These are phyloP conservation scores for Iselma pallidipennis DNA, from an alignment of 2,888 invertebrate species.

Conservation along the genomic window DNA sequence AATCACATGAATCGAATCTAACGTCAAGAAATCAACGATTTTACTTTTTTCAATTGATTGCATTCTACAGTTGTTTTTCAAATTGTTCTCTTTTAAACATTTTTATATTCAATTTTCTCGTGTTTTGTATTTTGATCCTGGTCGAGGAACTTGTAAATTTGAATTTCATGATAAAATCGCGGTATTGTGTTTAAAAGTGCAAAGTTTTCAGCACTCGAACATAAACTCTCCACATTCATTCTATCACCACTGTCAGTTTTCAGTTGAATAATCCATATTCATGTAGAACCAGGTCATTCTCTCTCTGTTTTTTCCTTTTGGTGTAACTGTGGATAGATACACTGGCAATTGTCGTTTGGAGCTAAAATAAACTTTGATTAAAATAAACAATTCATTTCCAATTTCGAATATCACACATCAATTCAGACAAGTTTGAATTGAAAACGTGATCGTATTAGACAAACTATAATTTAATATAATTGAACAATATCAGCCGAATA, in stretches of 20 bases:
- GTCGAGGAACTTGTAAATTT: background rate
- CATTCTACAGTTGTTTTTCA: too few species aligned
- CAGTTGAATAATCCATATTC: constrained; percentile 24
- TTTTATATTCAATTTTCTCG: too few species aligned
- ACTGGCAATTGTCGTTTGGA: constrained; percentile 5
- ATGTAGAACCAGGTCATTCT: constrained; percentile 16
- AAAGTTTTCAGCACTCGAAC: background rate
- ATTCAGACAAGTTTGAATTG: constrained; percentile 22
- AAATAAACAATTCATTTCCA: constrained; percentile 32
- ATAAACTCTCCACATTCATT: background rate
- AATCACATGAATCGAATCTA: too few species aligned
- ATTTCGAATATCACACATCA: constrained; percentile 27
- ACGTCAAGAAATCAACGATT: too few species aligned
- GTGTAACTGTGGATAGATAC: background rate
- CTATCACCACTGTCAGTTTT: constrained; percentile 11
- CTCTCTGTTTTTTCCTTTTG: constrained; percentile 8
- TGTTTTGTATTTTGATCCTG: too few species aligned
- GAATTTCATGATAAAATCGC: background rate
- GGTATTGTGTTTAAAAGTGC: too few species aligned
- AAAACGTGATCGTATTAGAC: constrained; percentile 21
- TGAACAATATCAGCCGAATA: background rate
- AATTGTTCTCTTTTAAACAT: too few species aligned
- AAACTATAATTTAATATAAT: background rate
- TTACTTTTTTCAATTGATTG: too few species aligned
- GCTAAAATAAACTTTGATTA: constrained; percentile 26